Evolutionary conservation across 1,140 invertebrate species (phyloP), one percentile per base, ranked within the genome.

Genomic region (Proales similis): DNA sequence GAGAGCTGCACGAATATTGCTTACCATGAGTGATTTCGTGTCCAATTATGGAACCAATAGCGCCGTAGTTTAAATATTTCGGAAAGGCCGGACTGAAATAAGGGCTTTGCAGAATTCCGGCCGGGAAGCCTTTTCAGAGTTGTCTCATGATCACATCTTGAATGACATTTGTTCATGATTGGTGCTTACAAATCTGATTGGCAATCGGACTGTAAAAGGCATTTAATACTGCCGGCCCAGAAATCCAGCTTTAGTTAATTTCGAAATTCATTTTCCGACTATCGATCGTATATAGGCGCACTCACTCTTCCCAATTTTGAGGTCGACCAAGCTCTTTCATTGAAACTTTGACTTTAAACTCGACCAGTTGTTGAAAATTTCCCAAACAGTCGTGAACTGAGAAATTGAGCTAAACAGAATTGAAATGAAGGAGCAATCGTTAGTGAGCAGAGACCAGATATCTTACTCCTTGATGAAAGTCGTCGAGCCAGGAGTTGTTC

Each of bases 61-160:
- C 81, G 19, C 81, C 88, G 70, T 88, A 90, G 72, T 89, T 87
- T 11, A 88, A 69, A n/a, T 72, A 70, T 27, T 70, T 74, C 33
- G 33, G 49, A 24, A 33, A 39, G 2, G 22, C 22, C 12, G 11
- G 22, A 38, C 79, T 74, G 39, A 48, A 65, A 24, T 49, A 60
- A n/a, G 24, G 42, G 3, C 26, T 12, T 24, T 62, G 42, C n/a
- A 49, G 17, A 38, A 64, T 46, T 24, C 39, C 51, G 12, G 51
- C 49, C 27, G 63, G 63, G 42, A 64, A 62, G 29, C 39, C 53
- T 61, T 9, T 11, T 51, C 3, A n/a, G n/a, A 48, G 20, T 12
- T 45, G 17, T 29, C 32, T 24, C 26, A 53, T 27, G 42, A 27
- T 36, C 26, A n/a, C 3, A 33, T 11, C 27, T 38, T 53, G 14